phyloP scores from a whole-genome alignment of 2,888 invertebrate species.

The Euclidia mi region DNA sequence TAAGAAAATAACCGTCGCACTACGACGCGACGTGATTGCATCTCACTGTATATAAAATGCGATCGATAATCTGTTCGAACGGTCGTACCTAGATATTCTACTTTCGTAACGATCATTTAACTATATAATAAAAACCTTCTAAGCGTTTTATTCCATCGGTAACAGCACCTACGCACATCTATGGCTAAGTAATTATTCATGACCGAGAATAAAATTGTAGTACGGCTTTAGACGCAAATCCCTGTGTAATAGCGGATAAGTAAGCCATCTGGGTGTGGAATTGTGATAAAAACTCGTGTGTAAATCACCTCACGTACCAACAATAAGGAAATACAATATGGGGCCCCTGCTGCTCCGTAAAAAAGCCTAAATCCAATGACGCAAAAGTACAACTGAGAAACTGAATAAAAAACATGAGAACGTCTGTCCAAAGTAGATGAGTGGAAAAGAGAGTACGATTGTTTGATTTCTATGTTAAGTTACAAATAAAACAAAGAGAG shows the following conservation, averaged over 20 bases:
- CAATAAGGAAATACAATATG: slow-evolving; percentile 37
- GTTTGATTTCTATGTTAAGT: slow-evolving; percentile 35
- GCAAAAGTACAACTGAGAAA: slow-evolving; percentile 37
- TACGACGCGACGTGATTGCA: slow-evolving; percentile 56
- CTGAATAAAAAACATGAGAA: slow-evolving; percentile 33
- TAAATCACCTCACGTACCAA: slow-evolving; percentile 41
- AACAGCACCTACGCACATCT: slow-evolving; percentile 24
- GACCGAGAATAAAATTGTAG: slow-evolving; percentile 54
- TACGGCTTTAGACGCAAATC: slow-evolving; percentile 47
- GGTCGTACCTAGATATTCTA: slow-evolving; percentile 25
- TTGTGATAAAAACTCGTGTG: slow-evolving; percentile 40
- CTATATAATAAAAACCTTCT: slow-evolving; percentile 24
- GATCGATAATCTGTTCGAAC: slow-evolving; percentile 38
- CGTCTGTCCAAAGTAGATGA: slow-evolving; percentile 32
- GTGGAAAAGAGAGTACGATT: slow-evolving; percentile 29
- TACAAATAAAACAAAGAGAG: slow-evolving; percentile 27
- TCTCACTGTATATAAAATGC: slow-evolving; percentile 40
- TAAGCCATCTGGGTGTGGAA: slow-evolving; percentile 57
- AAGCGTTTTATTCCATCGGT: slow-evolving; percentile 25
- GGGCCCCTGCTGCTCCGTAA: slow-evolving; percentile 37
- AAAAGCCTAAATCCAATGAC: slow-evolving; percentile 41
- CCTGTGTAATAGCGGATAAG: slow-evolving; percentile 50
- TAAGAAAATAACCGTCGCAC: slow-evolving; percentile 64
- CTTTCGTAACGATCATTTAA: background rate
- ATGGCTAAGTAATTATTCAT: slow-evolving; percentile 49